phyloP scores from a whole-genome alignment of 2,113 vertebrate species.

The Istiophorus platypterus region DNA sequence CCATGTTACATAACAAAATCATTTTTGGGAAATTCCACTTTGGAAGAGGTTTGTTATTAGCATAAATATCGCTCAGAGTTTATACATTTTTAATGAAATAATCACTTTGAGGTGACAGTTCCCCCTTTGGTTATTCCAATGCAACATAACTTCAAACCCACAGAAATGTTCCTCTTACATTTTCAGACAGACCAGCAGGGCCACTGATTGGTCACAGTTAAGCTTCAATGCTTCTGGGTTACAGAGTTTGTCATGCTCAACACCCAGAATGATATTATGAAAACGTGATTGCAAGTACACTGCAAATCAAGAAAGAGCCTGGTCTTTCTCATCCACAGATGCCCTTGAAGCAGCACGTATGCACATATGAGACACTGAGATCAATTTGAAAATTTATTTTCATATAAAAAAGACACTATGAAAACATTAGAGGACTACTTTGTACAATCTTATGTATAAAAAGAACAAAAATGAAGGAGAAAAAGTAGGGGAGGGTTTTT shows the following conservation, averaged over 20 bases:
- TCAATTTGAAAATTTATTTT: conserved; percentile 87
- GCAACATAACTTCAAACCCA: conserved; percentile 54
- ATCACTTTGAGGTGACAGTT: conserved; percentile 58
- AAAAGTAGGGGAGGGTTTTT: conserved; percentile 52
- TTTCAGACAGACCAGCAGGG: conserved; percentile 58
- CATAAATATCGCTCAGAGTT: conserved; percentile 43
- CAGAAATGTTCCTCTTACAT: conserved; percentile 46
- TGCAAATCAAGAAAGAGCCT: conserved; percentile 43
- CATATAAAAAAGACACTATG: conserved; percentile 88
- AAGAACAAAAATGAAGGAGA: conserved; percentile 74
- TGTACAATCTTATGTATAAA: conserved; percentile 86
- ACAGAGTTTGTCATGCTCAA: conserved; percentile 69
- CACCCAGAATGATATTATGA: conserved; percentile 54
- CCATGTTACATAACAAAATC: conserved; percentile 33
- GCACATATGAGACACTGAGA: conserved; percentile 51
- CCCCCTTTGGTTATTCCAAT: conserved; percentile 41
- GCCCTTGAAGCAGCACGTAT: conserved; percentile 48
- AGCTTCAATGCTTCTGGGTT: conserved; percentile 70
- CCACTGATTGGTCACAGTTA: conserved; percentile 70
- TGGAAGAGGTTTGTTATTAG: conserved; percentile 39
- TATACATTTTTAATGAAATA: conserved; percentile 58
- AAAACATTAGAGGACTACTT: conserved; percentile 87
- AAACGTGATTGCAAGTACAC: conserved; percentile 50
- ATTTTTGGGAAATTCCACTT: conserved; percentile 9
- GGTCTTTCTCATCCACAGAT: conserved; percentile 32